Conservation (phyloP, 1,140 invertebrate species). For the Drosophila kikkawai region DNA sequence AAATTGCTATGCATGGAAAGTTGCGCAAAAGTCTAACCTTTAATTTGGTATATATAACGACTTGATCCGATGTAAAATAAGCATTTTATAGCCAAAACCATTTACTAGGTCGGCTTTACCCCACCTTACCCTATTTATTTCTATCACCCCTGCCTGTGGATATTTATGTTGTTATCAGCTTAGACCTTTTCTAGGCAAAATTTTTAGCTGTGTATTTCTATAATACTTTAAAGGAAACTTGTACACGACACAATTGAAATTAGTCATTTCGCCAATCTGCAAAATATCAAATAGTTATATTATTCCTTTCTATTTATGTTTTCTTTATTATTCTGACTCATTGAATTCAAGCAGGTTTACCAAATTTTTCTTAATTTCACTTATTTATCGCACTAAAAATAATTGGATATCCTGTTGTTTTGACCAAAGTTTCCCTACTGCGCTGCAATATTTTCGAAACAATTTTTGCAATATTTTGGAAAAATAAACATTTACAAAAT, state of each 20-base stretch:
- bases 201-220: background rate
- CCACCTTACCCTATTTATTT: no score
- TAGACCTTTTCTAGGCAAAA: background rate
- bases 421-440: slow-evolving; percentile 16
- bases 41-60: no score
- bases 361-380: background rate
- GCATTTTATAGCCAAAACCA: no score
- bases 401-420: slow-evolving; percentile 36
- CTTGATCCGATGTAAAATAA: no score
- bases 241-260: background rate
- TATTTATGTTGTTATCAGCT: background rate
- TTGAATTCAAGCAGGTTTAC: background rate
- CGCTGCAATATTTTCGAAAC: slow-evolving; percentile 20
- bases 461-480: slow-evolving; percentile 28
- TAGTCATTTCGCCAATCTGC: background rate
- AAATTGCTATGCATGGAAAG: no score
- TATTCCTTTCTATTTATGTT: background rate
- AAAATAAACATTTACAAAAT: slow-evolving; percentile 44
- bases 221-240: background rate
- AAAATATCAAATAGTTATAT: background rate
- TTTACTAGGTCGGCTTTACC: no score
- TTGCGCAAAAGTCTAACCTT: no score
- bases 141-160: background rate
- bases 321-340: slow-evolving; percentile 22
- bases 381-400: background rate